Evolutionary conservation across 2,113 vertebrate genomes (phyloP), one percentile per base, ranked within the genome.

Genomic region (Hymenochirus boettgeri): DNA sequence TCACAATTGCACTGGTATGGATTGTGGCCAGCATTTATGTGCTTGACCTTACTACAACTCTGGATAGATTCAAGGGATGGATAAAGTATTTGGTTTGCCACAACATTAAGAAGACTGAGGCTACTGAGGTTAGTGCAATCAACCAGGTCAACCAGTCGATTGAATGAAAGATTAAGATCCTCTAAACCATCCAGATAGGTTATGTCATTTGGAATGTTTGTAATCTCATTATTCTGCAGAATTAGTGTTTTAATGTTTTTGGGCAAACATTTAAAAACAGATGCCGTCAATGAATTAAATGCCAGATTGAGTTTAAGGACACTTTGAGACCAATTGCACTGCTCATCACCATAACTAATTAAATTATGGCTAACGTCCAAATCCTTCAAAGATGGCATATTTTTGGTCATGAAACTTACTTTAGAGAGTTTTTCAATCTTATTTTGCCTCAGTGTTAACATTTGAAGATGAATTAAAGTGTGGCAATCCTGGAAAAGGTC

Each of bases 1-100:
- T 85, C 57, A 46, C 94, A 97, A 2, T 59, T 90, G 17, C 94
- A 97, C 27, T 74, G 81, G 51, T 93, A 97, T 0, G 92, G 91
- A 69, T 96, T 97, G 15, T 56, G 29, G 29, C 91, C 86, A 0
- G 79, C 85, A 17, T 83, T 83, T 0, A 97, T 46, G 12, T 55
- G 72, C 35, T 60, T 77, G 3, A 94, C 76, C 1, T 65, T 15
- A 3, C 71, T 75, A 73, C 92, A 95, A 50, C 70, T 89, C 15
- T 82, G 21, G 26, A 91, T 72, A 57, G 83, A 82, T 11, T 50
- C 59, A 0, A 75, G 65, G 3, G 84, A 80, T 0, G 89, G 89
- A 0, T 73, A 74, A 2, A 89, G 79, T 35, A 94, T 52, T 1
- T 35, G 86, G 45, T 96, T 95, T 39, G 73, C 76, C 52, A 78